Evolutionary conservation across 2,888 invertebrate genomes (phyloP).

Genomic region (Synergus japonicus): DNA sequence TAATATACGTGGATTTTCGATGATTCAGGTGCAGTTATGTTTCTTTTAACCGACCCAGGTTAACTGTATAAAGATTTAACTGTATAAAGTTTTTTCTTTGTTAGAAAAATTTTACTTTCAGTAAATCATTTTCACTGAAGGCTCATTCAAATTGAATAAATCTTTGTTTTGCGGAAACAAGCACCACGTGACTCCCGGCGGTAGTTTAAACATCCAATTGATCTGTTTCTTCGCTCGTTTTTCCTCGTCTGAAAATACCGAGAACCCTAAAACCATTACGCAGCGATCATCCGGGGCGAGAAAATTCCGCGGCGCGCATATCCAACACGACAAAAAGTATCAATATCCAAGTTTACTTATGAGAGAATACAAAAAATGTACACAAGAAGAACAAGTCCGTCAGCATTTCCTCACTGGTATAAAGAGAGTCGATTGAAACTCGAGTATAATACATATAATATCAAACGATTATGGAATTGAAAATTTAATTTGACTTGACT

Average conservation of each 20-base stretch:
- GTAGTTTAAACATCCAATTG: conserved; percentile 10
- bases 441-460: background rate
- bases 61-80: background rate
- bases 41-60: background rate
- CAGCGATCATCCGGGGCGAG: conserved; percentile 14
- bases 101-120: background rate
- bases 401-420: conserved; percentile 24
- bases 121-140: background rate
- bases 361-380: conserved; percentile 36
- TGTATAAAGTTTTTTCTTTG: background rate
- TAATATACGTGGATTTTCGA: conserved; percentile 18
- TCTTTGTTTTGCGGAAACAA: background rate
- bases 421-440: background rate
- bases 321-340: conserved; percentile 20
- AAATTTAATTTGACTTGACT: background rate
- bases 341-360: conserved; percentile 38
- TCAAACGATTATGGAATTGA: background rate
- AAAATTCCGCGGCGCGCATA: conserved; percentile 33
- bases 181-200: background rate
- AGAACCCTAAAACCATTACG: conserved; percentile 38
- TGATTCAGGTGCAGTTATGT: conserved; percentile 34
- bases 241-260: conserved; percentile 33
- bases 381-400: conserved; percentile 35
- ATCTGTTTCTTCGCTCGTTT: conserved; percentile 12
- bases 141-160: background rate